Percentiles rank a stretch among this genome's conserved stretches.
Conservation (phyloP, 2,888 invertebrate species). For the Sepiola atlantica region DNA sequence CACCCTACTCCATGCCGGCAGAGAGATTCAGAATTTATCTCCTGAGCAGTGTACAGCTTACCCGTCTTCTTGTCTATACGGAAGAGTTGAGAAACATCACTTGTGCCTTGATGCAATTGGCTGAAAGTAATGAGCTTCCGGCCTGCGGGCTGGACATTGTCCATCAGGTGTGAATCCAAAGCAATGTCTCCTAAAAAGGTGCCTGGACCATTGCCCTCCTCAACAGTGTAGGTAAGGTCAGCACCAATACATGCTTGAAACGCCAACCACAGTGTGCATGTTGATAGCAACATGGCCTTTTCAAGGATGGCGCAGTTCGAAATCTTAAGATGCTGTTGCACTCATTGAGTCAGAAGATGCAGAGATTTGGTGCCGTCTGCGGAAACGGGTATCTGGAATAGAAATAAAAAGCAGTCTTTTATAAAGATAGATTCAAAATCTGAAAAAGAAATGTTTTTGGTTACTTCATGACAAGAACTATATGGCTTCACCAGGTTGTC, state of each 20-base stretch:
- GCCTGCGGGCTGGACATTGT: not conserved
- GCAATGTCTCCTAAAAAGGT: not conserved
- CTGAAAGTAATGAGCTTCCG: not conserved
- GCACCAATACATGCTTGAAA: not conserved
- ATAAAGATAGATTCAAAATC: not conserved
- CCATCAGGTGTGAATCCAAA: not conserved
- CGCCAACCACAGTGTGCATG: not conserved
- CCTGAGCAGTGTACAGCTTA: not conserved
- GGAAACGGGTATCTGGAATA: not conserved
- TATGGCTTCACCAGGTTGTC: no score
- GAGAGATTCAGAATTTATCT: not conserved
- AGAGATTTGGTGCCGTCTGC: not conserved
- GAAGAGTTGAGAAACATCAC: not conserved
- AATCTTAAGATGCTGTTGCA: not conserved
- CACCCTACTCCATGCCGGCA: not conserved
- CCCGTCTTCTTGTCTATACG: not conserved
- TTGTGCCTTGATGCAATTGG: not conserved
- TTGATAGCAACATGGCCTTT: not conserved
- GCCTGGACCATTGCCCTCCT: not conserved
- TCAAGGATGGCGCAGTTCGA: not conserved
- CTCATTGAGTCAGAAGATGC: not conserved
- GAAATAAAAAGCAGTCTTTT: not conserved
- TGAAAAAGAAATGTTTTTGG: not conserved
- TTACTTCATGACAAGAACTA: no score
- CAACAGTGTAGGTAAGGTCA: not conserved